Base-by-base conservation (phyloP, 2,113 vertebrate species). In the Struthidea cinerea region DNA sequence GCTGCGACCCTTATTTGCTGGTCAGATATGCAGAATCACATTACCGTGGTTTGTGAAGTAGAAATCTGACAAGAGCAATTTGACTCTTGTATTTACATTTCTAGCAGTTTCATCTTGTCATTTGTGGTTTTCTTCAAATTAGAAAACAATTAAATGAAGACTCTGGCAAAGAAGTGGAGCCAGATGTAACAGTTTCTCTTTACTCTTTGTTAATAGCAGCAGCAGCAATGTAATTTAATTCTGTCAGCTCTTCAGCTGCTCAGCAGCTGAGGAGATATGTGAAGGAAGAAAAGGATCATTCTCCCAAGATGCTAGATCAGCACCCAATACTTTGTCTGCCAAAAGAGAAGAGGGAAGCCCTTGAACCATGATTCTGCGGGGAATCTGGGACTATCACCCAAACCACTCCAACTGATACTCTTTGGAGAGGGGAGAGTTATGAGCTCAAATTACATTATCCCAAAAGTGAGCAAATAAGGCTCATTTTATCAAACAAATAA, bases 101-200 rank as follows among this genome's bases (percentile, higher is more conserved):
- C 97, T 96, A 96, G 97, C 88, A 97, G 97, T 98, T 98, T 97
- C 95, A 95, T 98, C 97, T 98, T 98, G 97, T 98, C 98, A 97
- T 98, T 97, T 97, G 98, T 96, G 97, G 97, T 98, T 98, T 98
- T 98, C 97, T 98, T 98, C 97, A 98, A 98, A 98, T 98, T 98
- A 98, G 97, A 98, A 98, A 98, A 98, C 97, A 98, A 98, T 98
- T 98, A 98, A 98, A 98, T 97, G 97, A 98, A 98, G 98, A 97
- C 94, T 97, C 97, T 98, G 97, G 97, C 97, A 97, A 98, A 97
- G 97, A 95, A 97, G 95, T 61, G 44, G 90, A 98, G 97, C 97
- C 98, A 98, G 98, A 98, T 98, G 98, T 97, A 97, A 97, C 94
- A 97, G 94, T 97, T 97, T 96, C 96, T 97, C 89, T 90, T 91